A percentile compares a stretch with the other conserved stretches of the same genome.
Conservation (phyloP, 1,140 invertebrate genomes). For the Magallana ariakensis region DNA sequence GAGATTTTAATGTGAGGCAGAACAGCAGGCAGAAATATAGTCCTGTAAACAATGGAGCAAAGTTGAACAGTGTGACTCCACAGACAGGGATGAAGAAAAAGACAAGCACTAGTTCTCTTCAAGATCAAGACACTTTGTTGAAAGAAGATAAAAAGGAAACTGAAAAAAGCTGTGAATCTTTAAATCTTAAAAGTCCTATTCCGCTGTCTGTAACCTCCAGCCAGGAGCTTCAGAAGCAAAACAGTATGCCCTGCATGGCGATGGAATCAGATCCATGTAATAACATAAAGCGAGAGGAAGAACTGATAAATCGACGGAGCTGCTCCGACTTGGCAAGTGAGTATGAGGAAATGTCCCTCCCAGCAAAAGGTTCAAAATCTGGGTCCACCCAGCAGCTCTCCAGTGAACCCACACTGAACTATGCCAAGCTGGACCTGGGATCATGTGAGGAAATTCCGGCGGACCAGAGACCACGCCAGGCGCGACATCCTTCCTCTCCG, state of each 20-base stretch:
- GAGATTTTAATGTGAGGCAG: constrained; percentile 2
- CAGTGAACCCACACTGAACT: constrained; percentile 57
- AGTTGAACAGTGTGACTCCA: neutral
- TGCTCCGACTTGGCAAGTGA: constrained; percentile 56
- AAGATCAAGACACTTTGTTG: constrained; percentile 14
- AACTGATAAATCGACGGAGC: constrained; percentile 52
- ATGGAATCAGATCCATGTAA: neutral
- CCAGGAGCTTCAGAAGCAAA: constrained; percentile 53
- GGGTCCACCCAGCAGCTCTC: constrained; percentile 33
- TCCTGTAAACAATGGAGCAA: neutral
- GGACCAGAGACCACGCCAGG: constrained; percentile 58
- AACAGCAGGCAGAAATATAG: neutral
- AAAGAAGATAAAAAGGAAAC: constrained; percentile 20
- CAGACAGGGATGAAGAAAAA: constrained; percentile 28
- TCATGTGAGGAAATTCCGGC: constrained; percentile 58
- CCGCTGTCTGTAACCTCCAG: neutral
- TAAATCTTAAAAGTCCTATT: constrained; percentile 36
- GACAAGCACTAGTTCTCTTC: constrained; percentile 48
- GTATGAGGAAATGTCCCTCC: constrained; percentile 62
- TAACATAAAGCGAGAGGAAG: neutral
- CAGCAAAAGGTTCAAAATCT: constrained; percentile 16
- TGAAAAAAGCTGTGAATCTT: constrained; percentile 30
- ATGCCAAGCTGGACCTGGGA: constrained; percentile 66
- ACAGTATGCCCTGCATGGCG: constrained; percentile 46
- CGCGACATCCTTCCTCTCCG: constrained; percentile 63